Evolutionary conservation across 2,113 vertebrate genomes (phyloP), one percentile per base, ranked within the genome.

Genomic region (Callionymus lyra): DNA sequence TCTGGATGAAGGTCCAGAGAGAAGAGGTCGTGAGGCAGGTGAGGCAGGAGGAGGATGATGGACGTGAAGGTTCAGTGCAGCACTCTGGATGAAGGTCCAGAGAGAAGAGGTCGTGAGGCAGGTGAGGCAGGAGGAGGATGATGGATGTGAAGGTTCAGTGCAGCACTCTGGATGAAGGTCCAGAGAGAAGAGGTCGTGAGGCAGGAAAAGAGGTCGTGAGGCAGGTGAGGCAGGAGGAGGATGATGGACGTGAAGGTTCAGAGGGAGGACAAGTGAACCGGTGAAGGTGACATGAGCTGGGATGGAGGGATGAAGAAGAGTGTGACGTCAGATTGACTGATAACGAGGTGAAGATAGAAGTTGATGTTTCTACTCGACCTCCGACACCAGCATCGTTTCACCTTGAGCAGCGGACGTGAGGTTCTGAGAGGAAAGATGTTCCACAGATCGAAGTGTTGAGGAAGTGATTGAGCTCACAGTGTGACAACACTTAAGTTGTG

Each of bases 281-380:
- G 19, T 31, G 14, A 34, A 40, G 46, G 21, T 4, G 21, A 27
- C 4, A 27, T 27, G 4, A 27, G 21, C 4, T 27, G 50, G 47
- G 42, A 38, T 14, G 36, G 43, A 54, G 34, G 40, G 18, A 39
- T 37, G 47, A 44, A 17, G 38, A 44, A 16, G 32, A 15, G 46
- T 27, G 42, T n/a, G n/a, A n/a, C n/a, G 44, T 53, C 52, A 31
- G 43, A 56, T 1, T 12, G 40, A 55, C 17, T 19, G 47, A 56
- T 31, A 6, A 39, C 19, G 37, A 65, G 42, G 69, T 42, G 48
- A 21, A 19, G 45, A 53, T 45, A 8, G 21, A 27, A 27, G 21
- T 5, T 5, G 8, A 8, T 27, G 21, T 27, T 27, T 27, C 21
- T 27, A 8, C 21, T 27, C 21, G 4, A 27, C 21, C 21, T 27